A percentile compares a stretch with the other conserved stretches of the same genome.
phyloP scores from a whole-genome alignment of 2,113 vertebrate genomes.

The Sapayoa aenigma region DNA sequence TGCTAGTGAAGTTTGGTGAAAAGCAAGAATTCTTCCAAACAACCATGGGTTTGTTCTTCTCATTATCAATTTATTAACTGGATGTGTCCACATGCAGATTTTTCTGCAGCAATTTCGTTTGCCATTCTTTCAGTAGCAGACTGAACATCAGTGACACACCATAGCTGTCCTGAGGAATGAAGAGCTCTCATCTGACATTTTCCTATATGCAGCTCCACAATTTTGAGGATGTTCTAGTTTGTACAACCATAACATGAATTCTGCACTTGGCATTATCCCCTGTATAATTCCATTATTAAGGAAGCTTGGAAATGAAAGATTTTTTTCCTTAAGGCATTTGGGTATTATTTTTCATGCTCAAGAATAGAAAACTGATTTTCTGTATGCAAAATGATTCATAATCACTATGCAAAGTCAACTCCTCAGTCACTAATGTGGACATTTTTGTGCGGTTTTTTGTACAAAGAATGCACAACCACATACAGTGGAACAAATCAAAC shows the following conservation, averaged over 20 bases:
- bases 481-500: neutral
- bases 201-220: neutral
- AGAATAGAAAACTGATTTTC: neutral
- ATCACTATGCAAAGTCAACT: neutral
- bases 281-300: constrained; percentile 5
- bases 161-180: neutral
- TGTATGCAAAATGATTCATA: neutral
- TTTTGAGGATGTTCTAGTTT: neutral
- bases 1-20: neutral
- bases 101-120: neutral
- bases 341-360: neutral
- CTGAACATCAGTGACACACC: neutral
- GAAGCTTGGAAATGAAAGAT: neutral
- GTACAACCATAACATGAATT: neutral
- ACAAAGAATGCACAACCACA: neutral
- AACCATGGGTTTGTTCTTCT: neutral
- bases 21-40: neutral
- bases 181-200: neutral
- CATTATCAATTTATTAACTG: neutral
- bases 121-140: neutral
- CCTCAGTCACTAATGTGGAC: neutral
- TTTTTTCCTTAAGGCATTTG: neutral
- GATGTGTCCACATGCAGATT: neutral
- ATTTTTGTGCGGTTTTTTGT: neutral
- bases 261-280: neutral